Conservation (phyloP, 2,888 invertebrate species). For the Punctoribates punctum region DNA sequence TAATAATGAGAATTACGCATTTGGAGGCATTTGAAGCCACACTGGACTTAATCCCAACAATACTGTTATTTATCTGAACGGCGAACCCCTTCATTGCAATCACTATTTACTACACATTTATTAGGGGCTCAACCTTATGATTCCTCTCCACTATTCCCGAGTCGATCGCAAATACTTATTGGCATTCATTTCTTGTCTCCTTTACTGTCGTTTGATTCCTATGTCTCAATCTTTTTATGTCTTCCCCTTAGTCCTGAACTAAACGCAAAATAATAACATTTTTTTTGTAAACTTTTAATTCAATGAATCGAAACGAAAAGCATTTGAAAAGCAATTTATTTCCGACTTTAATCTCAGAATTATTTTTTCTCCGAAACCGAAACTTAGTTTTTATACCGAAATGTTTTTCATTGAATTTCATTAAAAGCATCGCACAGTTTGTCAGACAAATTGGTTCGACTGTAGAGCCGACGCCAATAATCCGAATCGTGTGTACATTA, state of each 20-base stretch:
- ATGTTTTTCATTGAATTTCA: no score
- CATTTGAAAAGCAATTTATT: no score
- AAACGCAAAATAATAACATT: neutral
- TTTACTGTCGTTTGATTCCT: neutral
- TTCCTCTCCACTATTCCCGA: conserved; percentile 19
- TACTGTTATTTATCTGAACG: no score
- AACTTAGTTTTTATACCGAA: no score
- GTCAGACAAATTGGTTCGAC: no score
- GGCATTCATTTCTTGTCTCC: conserved; percentile 4
- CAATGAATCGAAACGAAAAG: neutral
- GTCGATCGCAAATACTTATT: conserved; percentile 32
- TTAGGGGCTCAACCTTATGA: conserved; percentile 17
- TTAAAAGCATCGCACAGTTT: no score
- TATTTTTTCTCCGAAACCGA: no score
- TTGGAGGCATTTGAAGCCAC: neutral
- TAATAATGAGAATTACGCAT: neutral
- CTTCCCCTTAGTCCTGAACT: neutral
- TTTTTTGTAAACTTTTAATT: neutral
- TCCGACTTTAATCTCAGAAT: no score
- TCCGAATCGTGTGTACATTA: no score
- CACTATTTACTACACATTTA: conserved; percentile 8
- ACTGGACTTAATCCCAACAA: neutral
- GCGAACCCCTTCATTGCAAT: neutral
- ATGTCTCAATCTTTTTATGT: neutral
- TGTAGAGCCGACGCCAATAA: no score